phyloP scores from a whole-genome alignment of 2,797 vertebrate genomes.

The Catamblyrhynchus diadema region DNA sequence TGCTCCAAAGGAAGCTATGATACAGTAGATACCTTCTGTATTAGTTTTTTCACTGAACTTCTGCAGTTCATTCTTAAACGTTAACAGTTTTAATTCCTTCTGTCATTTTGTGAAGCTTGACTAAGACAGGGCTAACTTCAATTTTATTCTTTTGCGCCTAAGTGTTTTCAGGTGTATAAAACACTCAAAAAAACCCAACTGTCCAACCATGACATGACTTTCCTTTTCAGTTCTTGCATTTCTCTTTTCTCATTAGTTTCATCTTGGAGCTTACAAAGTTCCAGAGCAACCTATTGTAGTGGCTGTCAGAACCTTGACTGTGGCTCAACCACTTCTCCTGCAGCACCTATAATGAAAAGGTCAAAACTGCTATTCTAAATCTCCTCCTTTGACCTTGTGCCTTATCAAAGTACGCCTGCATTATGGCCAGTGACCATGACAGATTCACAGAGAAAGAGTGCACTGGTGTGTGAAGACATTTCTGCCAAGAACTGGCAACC shows the following conservation, averaged over 20 bases:
- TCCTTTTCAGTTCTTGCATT: background rate
- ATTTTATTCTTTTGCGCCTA: background rate
- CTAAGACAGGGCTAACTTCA: background rate
- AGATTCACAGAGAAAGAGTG: background rate
- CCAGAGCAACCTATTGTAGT: background rate
- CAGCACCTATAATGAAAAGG: background rate
- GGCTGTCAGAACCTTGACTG: background rate
- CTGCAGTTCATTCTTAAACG: background rate
- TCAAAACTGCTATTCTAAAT: background rate
- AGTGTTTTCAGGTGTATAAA: background rate
- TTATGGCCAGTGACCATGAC: background rate
- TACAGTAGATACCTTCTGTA: background rate
- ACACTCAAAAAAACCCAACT: background rate
- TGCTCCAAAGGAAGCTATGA: background rate
- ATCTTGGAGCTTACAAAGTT: background rate
- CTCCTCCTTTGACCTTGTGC: background rate
- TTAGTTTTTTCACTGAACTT: background rate
- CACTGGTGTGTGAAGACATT: background rate
- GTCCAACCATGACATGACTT: background rate
- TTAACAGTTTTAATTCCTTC: background rate
- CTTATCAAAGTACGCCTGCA: background rate
- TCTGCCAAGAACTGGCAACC: background rate
- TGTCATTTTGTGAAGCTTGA: background rate
- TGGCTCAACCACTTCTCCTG: background rate
- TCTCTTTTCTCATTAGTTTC: background rate